phyloP scores from a whole-genome alignment of 2,797 vertebrate species.

The Urosaurus nigricauda region DNA sequence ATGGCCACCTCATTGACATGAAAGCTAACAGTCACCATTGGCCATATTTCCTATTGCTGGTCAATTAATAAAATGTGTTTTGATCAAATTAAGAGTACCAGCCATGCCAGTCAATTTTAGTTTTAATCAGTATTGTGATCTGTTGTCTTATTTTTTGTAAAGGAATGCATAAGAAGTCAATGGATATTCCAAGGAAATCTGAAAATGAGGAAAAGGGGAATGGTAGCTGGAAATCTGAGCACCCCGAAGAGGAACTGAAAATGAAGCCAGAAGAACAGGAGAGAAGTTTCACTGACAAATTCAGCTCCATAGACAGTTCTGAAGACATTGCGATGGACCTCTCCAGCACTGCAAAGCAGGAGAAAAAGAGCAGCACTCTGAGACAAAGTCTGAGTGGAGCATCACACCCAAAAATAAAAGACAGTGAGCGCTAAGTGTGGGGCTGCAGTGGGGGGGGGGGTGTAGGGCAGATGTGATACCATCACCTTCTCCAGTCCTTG shows the following conservation, averaged over 20 bases:
- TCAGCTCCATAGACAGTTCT: conserved; percentile 72
- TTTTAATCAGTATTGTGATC: neutral
- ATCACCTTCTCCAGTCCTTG: conserved; percentile 6
- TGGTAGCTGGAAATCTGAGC: conserved; percentile 76
- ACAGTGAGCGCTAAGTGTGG: conserved; percentile 79
- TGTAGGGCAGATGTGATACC: accelerated
- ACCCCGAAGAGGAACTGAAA: conserved; percentile 76
- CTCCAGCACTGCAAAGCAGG: conserved; percentile 89
- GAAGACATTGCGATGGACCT: conserved; percentile 90
- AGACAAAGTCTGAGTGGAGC: conserved; percentile 71
- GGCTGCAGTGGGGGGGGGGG: neutral
- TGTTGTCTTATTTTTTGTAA: conserved; percentile 47
- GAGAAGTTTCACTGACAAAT: conserved; percentile 64
- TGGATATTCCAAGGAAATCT: conserved; percentile 84
- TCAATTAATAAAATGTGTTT: neutral
- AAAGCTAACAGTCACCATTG: too few relatives aligned
- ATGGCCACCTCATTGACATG: too few relatives aligned
- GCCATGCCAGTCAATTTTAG: neutral
- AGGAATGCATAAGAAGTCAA: conserved; percentile 97
- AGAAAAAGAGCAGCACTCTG: conserved; percentile 74
- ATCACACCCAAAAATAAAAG: conserved; percentile 74
- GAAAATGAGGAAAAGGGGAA: conserved; percentile 79
- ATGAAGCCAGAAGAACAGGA: conserved; percentile 71
- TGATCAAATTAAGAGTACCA: neutral
- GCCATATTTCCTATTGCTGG: neutral